These are phyloP conservation scores for Pedionomus torquatus DNA, from an alignment of 2,113 vertebrate genomes.

Conservation along the genomic window DNA sequence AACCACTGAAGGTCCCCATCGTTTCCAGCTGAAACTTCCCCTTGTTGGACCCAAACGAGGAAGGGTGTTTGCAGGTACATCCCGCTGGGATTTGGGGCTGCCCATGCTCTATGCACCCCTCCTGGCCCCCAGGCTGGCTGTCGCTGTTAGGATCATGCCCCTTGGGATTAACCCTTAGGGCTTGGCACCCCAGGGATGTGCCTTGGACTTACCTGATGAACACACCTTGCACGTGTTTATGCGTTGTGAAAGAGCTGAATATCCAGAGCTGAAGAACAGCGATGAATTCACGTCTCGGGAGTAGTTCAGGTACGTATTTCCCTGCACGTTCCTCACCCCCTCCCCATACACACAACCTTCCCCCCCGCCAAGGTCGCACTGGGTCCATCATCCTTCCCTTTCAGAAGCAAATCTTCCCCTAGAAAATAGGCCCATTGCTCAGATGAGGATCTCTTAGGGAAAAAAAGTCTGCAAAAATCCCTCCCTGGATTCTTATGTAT, in stretches of 20 bases:
- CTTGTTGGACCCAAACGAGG: neutral
- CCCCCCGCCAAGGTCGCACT: neutral
- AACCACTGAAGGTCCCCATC: neutral
- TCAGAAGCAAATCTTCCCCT: neutral
- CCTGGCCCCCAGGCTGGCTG: too few species aligned
- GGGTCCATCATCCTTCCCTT: neutral
- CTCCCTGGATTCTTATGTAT: neutral
- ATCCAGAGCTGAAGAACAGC: neutral
- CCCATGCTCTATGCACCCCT: too few species aligned
- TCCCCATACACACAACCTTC: rapidly evolving
- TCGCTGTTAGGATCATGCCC: rapidly evolving
- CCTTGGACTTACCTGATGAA: neutral
- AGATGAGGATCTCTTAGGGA: neutral
- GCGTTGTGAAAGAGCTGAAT: neutral
- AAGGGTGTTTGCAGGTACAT: neutral
- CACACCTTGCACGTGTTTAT: neutral
- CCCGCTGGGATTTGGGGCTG: neutral
- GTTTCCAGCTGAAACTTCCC: neutral
- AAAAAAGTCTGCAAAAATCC: neutral
- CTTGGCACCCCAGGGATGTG: neutral
- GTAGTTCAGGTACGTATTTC: rapidly evolving
- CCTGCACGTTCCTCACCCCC: neutral
- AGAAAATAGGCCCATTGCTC: neutral
- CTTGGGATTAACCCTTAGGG: neutral
- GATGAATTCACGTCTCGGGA: neutral